These are phyloP conservation scores for Cetonia aurata DNA, from an alignment of 2,888 invertebrate genomes.

Conservation along the genomic window DNA sequence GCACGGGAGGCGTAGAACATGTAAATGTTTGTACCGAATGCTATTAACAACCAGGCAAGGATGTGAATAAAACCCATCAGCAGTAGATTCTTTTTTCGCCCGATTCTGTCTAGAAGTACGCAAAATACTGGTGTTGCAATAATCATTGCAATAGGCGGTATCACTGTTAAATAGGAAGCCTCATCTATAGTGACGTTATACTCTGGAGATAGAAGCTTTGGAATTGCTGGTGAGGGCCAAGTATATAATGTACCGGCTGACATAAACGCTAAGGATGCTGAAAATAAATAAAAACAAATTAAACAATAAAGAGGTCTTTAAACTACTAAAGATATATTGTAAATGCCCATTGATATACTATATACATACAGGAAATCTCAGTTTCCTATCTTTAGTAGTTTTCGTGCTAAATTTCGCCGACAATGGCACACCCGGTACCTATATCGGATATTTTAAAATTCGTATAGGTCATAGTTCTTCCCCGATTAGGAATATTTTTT, in stretches of 20 bases:
- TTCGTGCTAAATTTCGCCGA: too few relatives aligned
- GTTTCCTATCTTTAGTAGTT: too few relatives aligned
- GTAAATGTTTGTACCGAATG: conserved; percentile 54
- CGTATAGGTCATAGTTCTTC: too few relatives aligned
- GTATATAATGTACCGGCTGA: conserved; percentile 54
- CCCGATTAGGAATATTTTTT: too few relatives aligned
- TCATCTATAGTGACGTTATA: conserved; percentile 58
- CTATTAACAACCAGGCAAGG: conserved; percentile 55
- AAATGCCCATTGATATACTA: too few relatives aligned
- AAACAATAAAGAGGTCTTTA: too few relatives aligned
- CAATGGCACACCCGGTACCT: too few relatives aligned
- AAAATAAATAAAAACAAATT: neutral
- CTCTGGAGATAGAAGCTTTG: conserved; percentile 54
- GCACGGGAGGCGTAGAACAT: conserved; percentile 58
- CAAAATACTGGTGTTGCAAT: conserved; percentile 55
- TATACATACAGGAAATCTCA: too few relatives aligned
- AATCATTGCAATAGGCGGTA: conserved; percentile 57
- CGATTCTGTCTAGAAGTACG: conserved; percentile 56
- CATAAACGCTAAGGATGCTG: conserved; percentile 47
- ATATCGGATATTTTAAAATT: too few relatives aligned
- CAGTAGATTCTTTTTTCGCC: conserved; percentile 58
- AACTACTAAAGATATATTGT: too few relatives aligned
- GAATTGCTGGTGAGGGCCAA: conserved; percentile 62
- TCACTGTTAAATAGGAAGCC: conserved; percentile 60
- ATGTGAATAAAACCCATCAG: conserved; percentile 57